Evolutionary conservation across 2,888 invertebrate genomes (phyloP), one percentile per base, ranked within the genome.

Genomic region (Andrena bicolor): DNA sequence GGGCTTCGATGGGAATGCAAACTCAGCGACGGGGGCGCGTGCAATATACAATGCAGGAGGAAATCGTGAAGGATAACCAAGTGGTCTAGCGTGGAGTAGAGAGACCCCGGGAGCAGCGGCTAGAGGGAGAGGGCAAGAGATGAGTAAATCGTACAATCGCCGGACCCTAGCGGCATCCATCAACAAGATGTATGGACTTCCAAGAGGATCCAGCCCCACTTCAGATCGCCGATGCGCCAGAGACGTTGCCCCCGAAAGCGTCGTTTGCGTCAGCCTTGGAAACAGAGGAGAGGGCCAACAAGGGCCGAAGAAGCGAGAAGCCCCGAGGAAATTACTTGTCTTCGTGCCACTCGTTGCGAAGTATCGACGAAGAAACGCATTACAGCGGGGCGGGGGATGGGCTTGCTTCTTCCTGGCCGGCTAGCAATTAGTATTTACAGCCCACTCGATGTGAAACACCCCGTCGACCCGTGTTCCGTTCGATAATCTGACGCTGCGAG

Each of bases 121-220:
- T 5, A 13, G 32, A 23, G 41, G 35, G 58, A 41, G 68, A 60
- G 65, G 71, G 65, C 7, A 30, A 51, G 49, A 76, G 85, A 64
- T 63, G 76, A 87, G 77, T 84, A 79, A 81, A 86, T 85, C 81
- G 81, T 76, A 76, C 76, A 71, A 83, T 84, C 73, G 81, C 75
- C 76, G 76, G 82, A 85, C 76, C 81, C 83, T 82, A 71, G 78
- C 75, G 80, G 71, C 86, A 89, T 89, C 89, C 85, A 87, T 89
- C 89, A 90, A 83, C 83, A 87, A 89, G 90, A 89, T 86, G 71
- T 87, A 90, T 90, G 87, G 85, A 79, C 81, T 83, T 78, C 26
- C 76, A 56, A 73, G 84, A 64, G 76, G 78, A 81, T 79, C 73
- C 76, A 61, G 63, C 51, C 64, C 28, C 23, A 63, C 63, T 79